Base-by-base conservation (phyloP, 2,888 invertebrate genomes). In the Therioaphis trifolii region DNA sequence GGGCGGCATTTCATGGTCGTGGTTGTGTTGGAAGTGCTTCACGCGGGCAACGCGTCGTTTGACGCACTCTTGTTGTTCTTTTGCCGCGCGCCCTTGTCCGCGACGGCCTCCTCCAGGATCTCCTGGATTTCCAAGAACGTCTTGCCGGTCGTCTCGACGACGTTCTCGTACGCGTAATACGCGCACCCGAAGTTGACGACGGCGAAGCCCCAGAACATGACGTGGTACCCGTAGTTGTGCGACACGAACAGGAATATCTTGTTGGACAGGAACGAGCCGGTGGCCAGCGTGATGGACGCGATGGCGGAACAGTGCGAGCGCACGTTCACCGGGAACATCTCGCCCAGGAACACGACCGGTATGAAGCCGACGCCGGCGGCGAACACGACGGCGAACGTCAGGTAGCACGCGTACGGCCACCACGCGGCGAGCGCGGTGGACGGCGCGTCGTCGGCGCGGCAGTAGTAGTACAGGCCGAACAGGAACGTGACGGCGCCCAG, bases 131-230 rank as follows among this genome's bases (percentile, higher is more conserved):
- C 91, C 75, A 92, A 90, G 87, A 94, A 90, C 7, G 92, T 92
- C 87, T 93, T 93, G 79, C 93, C 93, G 88, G 92, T 93, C 1
- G 93, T 93, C 88, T 93, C 93, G 2, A 93, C 93, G n/a, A 93
- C 90, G 85, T 90, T 88, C 40, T 91, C 88, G 76, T 91, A 86
- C 12, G 72, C 49, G 35, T 49, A 63, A 35, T 21, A 49, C 87
- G 85, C 74, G 24, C 86, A 86, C 0, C 85, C 21, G 0, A 93
- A 91, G 87, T 92, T 92, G 85, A 91, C 88, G 78, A 92, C 88
- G 0, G 93, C 92, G 79, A 92, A 85, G 24, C 92, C 88, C 14
- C 92, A 92, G 87, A 91, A 92, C 35, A 89, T 87, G 1, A 91
- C 90, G 88, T 93, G 93, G 86, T 91, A 91, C 88, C 92, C 91